Evolutionary conservation across 2,888 invertebrate genomes (phyloP).

Genomic region (Plebejus melissa): DNA sequence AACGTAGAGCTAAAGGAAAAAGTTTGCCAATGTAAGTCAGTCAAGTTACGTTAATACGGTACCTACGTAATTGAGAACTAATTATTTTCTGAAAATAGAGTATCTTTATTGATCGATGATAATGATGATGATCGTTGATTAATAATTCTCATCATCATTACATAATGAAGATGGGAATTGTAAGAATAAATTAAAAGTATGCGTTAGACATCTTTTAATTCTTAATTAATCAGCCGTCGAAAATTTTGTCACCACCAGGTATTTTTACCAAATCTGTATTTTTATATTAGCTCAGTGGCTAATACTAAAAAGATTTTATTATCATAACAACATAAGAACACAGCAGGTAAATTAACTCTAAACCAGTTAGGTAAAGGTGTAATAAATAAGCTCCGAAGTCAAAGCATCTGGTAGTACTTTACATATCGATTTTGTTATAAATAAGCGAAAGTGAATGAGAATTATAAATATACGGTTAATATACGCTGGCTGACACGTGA

Average conservation of each 20-base stretch:
- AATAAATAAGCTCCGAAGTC: not conserved
- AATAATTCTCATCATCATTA: not conserved
- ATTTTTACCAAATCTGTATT: not conserved
- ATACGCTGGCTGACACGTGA: slow-evolving; percentile 72
- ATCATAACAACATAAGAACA: not conserved
- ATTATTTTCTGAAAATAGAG: not conserved
- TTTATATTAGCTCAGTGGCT: not conserved
- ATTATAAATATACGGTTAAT: slow-evolving; percentile 71
- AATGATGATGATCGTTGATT: not conserved
- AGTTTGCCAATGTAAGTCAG: no score
- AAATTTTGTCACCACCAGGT: not conserved
- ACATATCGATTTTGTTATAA: slow-evolving; percentile 28
- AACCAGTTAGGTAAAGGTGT: not conserved
- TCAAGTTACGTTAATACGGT: no score
- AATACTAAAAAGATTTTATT: not conserved
- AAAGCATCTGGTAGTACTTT: slow-evolving; percentile 26
- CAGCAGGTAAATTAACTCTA: not conserved
- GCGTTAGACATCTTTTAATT: no score
- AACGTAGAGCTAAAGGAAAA: not conserved
- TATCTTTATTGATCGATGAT: not conserved
- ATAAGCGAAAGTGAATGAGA: slow-evolving; percentile 47
- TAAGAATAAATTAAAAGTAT: not conserved
- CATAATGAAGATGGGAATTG: not conserved
- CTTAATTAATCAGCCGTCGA: no score
- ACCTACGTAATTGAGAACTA: not conserved